Evolutionary conservation across 2,113 vertebrate species (phyloP), one percentile per base, ranked within the genome.

Genomic region (Romanogobio albipinnatus): DNA sequence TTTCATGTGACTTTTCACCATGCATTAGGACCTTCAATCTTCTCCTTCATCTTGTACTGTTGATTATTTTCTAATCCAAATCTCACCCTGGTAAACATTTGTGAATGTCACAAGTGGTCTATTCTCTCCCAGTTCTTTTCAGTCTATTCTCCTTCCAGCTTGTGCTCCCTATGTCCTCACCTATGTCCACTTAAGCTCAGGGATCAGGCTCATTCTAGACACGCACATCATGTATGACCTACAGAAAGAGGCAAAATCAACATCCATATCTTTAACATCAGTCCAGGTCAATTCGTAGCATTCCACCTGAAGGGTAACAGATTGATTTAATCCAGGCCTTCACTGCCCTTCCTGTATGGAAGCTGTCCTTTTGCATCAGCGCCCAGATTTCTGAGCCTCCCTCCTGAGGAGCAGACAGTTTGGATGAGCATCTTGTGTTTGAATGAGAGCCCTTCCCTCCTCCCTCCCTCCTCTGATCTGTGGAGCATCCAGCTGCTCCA

Each of bases 321-420:
- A 85, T 83, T 81, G 59, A 83, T 86, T 82, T 82, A 79, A 82
- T 73, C 53, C 49, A 53, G 73, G 45, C 64, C 36, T 80, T 51
- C 3, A 22, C 79, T 73, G 47, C 56, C 58, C 14, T 43, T 84
- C 86, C 80, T 68, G n/a, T 66, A 64, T 56, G 79, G 79, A 85
- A 81, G 53, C 64, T 87, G 86, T 85, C 79, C 74, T 81, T 77
- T 75, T 82, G 66, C 84, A 82, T 83, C 81, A 83, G 74, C 53
- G 74, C 74, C 74, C 81, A 86, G 26, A 74, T 74, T 73, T 81
- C 68, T 86, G 66, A 85, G 43, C 43, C 84, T 80, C 76, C 66
- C 49, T 73, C 39, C 84, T 80, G 70, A 80, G 58, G 56, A 74
- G 47, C 59, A 64, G 68, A 75, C 53, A 76, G 82, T 47, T 64